phyloP scores from a whole-genome alignment of 2,797 vertebrate species.

The Phrynocephalus vlangalii region DNA sequence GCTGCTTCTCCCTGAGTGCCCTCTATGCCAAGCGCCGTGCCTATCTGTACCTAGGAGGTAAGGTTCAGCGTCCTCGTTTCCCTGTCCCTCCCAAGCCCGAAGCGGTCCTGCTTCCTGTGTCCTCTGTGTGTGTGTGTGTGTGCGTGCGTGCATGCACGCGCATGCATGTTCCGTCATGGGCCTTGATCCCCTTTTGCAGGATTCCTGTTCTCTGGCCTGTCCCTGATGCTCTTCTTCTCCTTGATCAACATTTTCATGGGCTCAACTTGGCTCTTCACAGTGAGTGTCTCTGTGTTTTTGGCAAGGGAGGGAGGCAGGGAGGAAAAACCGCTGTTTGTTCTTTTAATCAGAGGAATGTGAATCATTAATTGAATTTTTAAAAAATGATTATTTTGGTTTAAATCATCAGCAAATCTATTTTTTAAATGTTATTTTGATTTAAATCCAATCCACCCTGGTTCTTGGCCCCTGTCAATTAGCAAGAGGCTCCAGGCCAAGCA shows the following conservation, averaged over 20 bases:
- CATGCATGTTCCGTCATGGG: not conserved
- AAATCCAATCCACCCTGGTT: no score
- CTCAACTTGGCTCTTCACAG: conserved; percentile 89
- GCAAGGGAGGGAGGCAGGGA: no score
- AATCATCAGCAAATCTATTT: no score
- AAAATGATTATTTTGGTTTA: no score
- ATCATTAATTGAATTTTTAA: no score
- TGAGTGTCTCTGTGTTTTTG: conserved; percentile 59
- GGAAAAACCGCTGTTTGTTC: no score
- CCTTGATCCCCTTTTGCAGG: conserved; percentile 75
- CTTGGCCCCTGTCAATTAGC: not conserved
- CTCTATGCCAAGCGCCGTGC: conserved; percentile 92
- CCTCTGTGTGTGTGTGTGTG: not conserved
- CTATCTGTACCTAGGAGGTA: conserved; percentile 95
- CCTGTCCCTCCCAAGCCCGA: accelerated
- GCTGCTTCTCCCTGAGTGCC: conserved; percentile 94
- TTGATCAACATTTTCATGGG: conserved; percentile 89
- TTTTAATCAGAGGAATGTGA: no score
- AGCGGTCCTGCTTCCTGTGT: not conserved
- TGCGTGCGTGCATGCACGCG: no score
- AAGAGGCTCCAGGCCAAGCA: not conserved
- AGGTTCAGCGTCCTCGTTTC: conserved; percentile 20
- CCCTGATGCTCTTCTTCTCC: conserved; percentile 87
- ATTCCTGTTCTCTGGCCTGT: conserved; percentile 89
- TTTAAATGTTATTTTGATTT: no score